Evolutionary conservation across 2,888 invertebrate genomes (phyloP).

Genomic region (Cecidostiba fungosa): DNA sequence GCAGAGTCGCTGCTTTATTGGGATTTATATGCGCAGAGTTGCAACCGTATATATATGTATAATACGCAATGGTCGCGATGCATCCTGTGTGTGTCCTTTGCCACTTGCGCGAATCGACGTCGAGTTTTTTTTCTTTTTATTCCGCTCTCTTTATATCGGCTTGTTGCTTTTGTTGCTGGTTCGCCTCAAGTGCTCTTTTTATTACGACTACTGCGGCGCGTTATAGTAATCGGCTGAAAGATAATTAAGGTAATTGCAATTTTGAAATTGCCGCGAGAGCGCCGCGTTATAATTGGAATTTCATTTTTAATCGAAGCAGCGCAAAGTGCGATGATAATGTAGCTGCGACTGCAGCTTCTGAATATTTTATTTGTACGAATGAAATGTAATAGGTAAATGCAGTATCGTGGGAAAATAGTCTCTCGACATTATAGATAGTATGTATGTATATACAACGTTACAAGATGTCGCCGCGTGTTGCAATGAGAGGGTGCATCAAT

Average conservation of each 20-base stretch:
- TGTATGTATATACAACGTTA: no score
- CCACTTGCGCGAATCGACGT: no score
- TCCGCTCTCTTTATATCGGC: neutral
- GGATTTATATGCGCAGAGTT: slow-evolving; percentile 55
- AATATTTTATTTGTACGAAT: no score
- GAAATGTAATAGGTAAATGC: no score
- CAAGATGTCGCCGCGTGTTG: no score
- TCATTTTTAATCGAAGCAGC: slow-evolving; percentile 34
- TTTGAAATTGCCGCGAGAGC: slow-evolving; percentile 48
- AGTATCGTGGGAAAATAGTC: no score
- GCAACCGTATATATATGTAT: neutral
- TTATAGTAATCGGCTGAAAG: neutral
- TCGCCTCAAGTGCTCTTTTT: slow-evolving; percentile 49
- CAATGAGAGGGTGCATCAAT: no score
- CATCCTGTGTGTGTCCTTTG: neutral
- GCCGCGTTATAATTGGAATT: slow-evolving; percentile 52
- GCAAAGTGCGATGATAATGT: neutral
- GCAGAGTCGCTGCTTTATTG: slow-evolving; percentile 38
- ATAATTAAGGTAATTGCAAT: slow-evolving; percentile 60
- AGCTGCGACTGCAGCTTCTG: neutral
- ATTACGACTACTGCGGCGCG: slow-evolving; percentile 23
- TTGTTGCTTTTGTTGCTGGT: slow-evolving; percentile 16
- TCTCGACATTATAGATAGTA: no score
- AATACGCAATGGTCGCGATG: neutral
- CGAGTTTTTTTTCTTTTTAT: slow-evolving; percentile 4